Base-by-base conservation (phyloP, 2,113 vertebrate species). In the Oceanites oceanicus region DNA sequence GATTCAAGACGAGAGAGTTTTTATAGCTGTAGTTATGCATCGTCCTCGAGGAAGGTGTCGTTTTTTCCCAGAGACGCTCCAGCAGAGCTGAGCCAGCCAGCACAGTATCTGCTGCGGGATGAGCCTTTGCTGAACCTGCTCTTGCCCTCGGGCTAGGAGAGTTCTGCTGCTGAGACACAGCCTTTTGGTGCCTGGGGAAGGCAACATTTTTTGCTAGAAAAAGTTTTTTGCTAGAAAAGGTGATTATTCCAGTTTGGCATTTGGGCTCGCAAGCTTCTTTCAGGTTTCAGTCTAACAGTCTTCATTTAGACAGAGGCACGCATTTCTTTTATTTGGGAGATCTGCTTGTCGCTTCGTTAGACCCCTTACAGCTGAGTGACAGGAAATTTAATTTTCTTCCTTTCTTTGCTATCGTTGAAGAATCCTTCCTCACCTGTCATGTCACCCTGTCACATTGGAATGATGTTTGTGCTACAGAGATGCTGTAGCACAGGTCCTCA, bases 51-150 rank as follows among this genome's bases (percentile, higher is more conserved):
- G 66, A 61, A 63, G 23, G 11, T 4, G 11, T 26, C 5, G 0
- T 52, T 38, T n/a, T 58, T 65, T 11, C 50, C 15, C 1, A 2
- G 76, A 65, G 72, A 11, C 1, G 0, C 20, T 71, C 2, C 47
- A 11, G 78, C 44, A 58, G 85, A 44, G 50, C 73, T 44, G 68
- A 80, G 36, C n/a, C 42, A n/a, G 11, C 45, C 82, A 61, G 66
- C 0, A 4, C 19, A 6, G 56, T 2, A 10, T 9, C 1, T 5
- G 42, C 72, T 83, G 67, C 0, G 0, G 12, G 22, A 2, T 36
- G 55, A 26, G 55, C 4, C 34, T 92, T 26, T 52, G 65, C 77
- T 73, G 50, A 47, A 40, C 30, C 27, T 4, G 1, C 15, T 22
- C 21, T 49, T 71, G 62, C 20, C 59, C 53, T 84, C 6, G 0